These are phyloP conservation scores for Plemyria rubiginata DNA, from an alignment of 2,888 invertebrate genomes.

Conservation along the genomic window DNA sequence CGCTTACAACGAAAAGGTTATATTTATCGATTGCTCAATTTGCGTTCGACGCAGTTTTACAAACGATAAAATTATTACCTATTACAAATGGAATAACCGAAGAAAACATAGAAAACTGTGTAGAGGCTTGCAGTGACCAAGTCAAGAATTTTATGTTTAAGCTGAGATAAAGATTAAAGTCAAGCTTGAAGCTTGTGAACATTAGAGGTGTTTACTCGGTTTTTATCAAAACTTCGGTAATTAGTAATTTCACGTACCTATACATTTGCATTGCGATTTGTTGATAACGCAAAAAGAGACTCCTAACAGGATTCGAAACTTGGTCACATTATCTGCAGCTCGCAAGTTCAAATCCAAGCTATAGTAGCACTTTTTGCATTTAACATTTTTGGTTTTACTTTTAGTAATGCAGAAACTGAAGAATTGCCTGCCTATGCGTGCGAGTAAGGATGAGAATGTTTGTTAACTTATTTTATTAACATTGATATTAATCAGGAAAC, in stretches of 20 bases:
- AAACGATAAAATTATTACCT: slow-evolving; percentile 3
- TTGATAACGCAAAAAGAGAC: slow-evolving; percentile 7
- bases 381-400: neutral
- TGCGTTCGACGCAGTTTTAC: slow-evolving; percentile 43
- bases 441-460: slow-evolving; percentile 13
- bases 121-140: neutral
- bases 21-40: neutral
- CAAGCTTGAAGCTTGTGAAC: slow-evolving; percentile 20
- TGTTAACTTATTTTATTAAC: slow-evolving; percentile 8
- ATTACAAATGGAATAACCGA: slow-evolving; percentile 11
- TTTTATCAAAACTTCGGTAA: neutral
- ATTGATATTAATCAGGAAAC: slow-evolving; percentile 10
- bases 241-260: slow-evolving; percentile 11
- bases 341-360: slow-evolving; percentile 12
- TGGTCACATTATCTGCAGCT: neutral
- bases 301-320: slow-evolving; percentile 1
- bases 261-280: neutral
- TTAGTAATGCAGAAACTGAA: slow-evolving; percentile 6
- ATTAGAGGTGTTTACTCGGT: neutral
- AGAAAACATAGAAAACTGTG: neutral
- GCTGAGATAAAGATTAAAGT: neutral
- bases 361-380: slow-evolving; percentile 11
- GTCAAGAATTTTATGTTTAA: neutral
- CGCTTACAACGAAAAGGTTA: neutral
- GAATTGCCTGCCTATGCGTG: slow-evolving; percentile 8